These are phyloP conservation scores for Danionella dracula DNA, from an alignment of 2,797 vertebrate species.

Conservation along the genomic window DNA sequence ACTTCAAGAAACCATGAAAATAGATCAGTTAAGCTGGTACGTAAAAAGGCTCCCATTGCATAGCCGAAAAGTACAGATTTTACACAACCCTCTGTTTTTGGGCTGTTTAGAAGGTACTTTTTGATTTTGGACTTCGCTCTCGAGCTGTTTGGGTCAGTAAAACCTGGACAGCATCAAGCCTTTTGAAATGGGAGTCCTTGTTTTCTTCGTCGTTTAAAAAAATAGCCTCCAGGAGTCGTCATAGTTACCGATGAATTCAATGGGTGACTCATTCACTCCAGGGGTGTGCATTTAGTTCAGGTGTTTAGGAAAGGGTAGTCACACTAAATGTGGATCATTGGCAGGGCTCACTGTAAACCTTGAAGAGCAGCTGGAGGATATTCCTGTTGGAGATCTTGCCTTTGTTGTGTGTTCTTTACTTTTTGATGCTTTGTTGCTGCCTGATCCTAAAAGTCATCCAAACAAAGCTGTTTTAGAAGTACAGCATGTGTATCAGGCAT, in stretches of 20 bases:
- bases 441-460: conserved; percentile 66
- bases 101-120: conserved; percentile 55
- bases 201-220: conserved; percentile 68
- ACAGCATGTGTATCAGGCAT: too few relatives aligned
- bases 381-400: conserved; percentile 61
- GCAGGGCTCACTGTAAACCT: conserved; percentile 91
- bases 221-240: conserved; percentile 66
- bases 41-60: conserved; percentile 77
- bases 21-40: conserved; percentile 70
- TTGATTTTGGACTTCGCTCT: conserved; percentile 46
- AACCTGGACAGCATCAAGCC: conserved; percentile 72
- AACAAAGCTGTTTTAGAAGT: too few relatives aligned
- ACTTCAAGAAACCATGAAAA: conserved; percentile 66
- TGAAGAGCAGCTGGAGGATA: conserved; percentile 73
- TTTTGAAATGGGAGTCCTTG: conserved; percentile 63
- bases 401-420: conserved; percentile 79
- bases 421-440: conserved; percentile 77
- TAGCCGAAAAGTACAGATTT: conserved; percentile 73
- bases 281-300: conserved; percentile 32
- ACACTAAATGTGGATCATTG: conserved; percentile 77
- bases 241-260: conserved; percentile 27
- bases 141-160: conserved; percentile 67
- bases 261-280: conserved; percentile 37
- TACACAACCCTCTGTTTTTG: conserved; percentile 65
- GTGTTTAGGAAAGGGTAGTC: conserved; percentile 40